These are phyloP conservation scores for Leuciscus waleckii DNA, from an alignment of 2,797 vertebrate genomes.

Conservation along the genomic window DNA sequence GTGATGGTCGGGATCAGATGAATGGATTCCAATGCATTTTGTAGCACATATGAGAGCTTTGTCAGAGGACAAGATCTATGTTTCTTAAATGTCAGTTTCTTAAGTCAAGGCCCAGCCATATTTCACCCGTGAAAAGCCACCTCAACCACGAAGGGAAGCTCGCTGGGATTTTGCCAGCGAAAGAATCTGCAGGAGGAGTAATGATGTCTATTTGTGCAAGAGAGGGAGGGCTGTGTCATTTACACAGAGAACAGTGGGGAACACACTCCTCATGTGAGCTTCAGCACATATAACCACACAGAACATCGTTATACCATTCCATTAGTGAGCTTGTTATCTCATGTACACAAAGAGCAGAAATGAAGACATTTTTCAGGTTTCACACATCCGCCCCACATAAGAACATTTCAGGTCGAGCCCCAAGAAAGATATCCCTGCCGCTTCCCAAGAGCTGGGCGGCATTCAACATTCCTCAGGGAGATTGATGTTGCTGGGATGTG, in stretches of 20 bases:
- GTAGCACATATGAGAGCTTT: conserved; percentile 8
- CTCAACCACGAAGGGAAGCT: conserved; percentile 24
- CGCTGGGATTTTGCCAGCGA: conserved; percentile 45
- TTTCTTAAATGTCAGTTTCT: conserved; percentile 33
- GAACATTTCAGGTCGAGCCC: conserved; percentile 22
- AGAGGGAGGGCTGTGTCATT: conserved; percentile 16
- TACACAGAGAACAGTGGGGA: conserved; percentile 44
- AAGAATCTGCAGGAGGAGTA: conserved; percentile 46
- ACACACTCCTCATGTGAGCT: conserved; percentile 21
- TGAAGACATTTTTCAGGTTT: conserved; percentile 52
- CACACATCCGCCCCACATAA: conserved; percentile 41
- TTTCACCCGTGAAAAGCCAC: conserved; percentile 32
- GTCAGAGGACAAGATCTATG: conserved; percentile 44
- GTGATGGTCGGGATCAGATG: neutral
- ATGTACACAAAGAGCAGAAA: conserved; percentile 45
- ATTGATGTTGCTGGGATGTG: conserved; percentile 44
- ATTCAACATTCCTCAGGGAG: conserved; percentile 52
- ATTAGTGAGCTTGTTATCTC: conserved; percentile 33
- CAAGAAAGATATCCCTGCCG: conserved; percentile 33
- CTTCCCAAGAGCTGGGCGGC: conserved; percentile 24
- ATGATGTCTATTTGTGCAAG: conserved; percentile 31
- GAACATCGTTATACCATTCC: conserved; percentile 56
- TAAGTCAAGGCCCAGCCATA: conserved; percentile 14
- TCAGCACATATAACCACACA: conserved; percentile 36
- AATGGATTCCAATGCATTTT: conserved; percentile 24